These are phyloP conservation scores for Haliclystus octoradiatus DNA, from an alignment of 30 jellyfish, hydroid and myxozoan species.

Conservation along the genomic window DNA sequence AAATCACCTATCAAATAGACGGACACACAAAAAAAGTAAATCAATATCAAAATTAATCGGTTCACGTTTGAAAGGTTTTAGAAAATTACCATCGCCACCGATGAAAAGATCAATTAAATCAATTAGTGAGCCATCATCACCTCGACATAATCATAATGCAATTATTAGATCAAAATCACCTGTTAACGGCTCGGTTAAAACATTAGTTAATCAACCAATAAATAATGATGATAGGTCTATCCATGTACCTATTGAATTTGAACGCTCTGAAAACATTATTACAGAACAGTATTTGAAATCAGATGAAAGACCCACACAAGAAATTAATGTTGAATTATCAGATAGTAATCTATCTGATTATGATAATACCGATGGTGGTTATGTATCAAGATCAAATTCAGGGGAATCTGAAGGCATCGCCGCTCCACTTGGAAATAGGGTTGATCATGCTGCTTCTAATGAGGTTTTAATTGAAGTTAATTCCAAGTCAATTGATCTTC, in stretches of 20 bases:
- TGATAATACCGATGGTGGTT: conserved; percentile 8
- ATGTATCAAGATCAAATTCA: conserved; percentile 7
- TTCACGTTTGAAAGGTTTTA: conserved; percentile 21
- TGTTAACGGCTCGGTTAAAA: background rate
- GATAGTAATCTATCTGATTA: conserved; percentile 8
- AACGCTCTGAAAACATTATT: background rate
- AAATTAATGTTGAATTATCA: background rate
- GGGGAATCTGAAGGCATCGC: conserved; percentile 19
- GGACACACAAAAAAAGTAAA: conserved; percentile 20
- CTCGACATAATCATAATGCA: background rate
- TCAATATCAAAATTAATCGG: conserved; percentile 40
- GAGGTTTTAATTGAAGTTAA: background rate
- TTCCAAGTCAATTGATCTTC: no score
- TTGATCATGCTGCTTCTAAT: background rate
- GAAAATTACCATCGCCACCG: conserved; percentile 8
- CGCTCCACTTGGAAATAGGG: background rate
- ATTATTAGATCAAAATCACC: background rate
- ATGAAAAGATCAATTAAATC: background rate
- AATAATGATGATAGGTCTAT: background rate
- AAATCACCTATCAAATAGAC: background rate
- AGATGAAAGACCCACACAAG: background rate
- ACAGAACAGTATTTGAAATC: background rate
- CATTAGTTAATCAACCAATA: no score
- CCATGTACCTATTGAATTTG: background rate
- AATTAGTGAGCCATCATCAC: background rate